Evolutionary conservation across 2,113 vertebrate species (phyloP), one percentile per base, ranked within the genome.

Genomic region (Bubalus kerabau): DNA sequence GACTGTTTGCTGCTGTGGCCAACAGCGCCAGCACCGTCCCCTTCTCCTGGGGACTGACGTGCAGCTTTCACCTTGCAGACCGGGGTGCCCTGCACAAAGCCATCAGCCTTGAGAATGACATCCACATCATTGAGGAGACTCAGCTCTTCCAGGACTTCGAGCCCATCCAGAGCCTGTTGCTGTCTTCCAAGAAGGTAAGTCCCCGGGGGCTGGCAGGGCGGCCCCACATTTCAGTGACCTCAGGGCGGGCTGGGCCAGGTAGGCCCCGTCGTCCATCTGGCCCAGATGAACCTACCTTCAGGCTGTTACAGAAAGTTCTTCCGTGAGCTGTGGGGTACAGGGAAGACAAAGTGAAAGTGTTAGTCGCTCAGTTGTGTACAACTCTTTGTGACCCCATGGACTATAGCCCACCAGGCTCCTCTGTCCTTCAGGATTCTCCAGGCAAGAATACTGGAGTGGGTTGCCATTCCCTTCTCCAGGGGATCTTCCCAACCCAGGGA

Each of bases 111-210:
- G 99, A 99, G 71, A 98, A 98, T 6, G 98, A 99, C 2, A 99
- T 99, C 90, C 99, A 99, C 62, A 99, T 99, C 85, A 99, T 99
- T 78, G 99, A 99, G 98, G 99, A 99, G 98, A 99, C 99, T 4
- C 99, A 99, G 95, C 99, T 99, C 32, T 99, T 99, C 67, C 99
- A 98, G 98, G 99, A 98, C 56, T 97, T 98, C 0, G 99, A 99
- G 91, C 98, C 99, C 1, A 98, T 99, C 52, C 99, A 99, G 92
- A 99, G 99, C 76, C 98, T 99, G 1, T 96, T 99, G 84, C 98
- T 99, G 80, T 99, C 99, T n/a, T 99, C 99, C 2, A 98, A 99
- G 94, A 97, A 98, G 99, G 99, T 99, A 99, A 57, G 81, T 21
- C 24, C 6, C 13, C 0, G 1, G 13, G 0, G 15, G 54, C 43